A percentile compares a stretch with the other conserved stretches of the same genome.
These are phyloP conservation scores for Pollicipes pollicipes DNA, from an alignment of 1,140 invertebrate genomes.

Conservation along the genomic window DNA sequence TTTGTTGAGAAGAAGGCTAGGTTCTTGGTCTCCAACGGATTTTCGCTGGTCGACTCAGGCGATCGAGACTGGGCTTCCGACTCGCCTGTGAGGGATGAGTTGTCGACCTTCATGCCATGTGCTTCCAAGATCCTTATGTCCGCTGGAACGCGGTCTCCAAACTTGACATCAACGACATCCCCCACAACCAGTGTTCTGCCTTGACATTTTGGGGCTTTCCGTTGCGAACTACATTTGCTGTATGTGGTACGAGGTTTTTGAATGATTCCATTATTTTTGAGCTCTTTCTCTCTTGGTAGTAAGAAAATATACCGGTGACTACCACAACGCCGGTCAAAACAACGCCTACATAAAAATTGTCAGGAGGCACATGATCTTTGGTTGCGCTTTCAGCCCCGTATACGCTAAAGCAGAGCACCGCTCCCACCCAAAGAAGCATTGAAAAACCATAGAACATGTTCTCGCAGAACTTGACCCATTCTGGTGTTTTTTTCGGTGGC, in stretches of 20 bases:
- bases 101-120: slow-evolving; percentile 66
- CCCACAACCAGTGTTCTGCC: slow-evolving; percentile 81
- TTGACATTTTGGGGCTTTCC: slow-evolving; percentile 29
- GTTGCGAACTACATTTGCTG: slow-evolving; percentile 14
- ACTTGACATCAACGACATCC: slow-evolving; percentile 86
- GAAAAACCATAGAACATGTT: slow-evolving; percentile 54
- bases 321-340: slow-evolving; percentile 88
- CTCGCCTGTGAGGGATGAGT: slow-evolving; percentile 71
- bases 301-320: slow-evolving; percentile 91
- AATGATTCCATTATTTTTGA: slow-evolving; percentile 91
- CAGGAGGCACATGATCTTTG: too few species aligned
- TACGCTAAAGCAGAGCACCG: slow-evolving; percentile 48
- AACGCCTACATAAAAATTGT: slow-evolving; percentile 73
- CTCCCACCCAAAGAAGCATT: slow-evolving; percentile 55
- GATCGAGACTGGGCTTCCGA: slow-evolving; percentile 85
- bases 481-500: slow-evolving; percentile 39
- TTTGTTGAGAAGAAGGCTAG: slow-evolving; percentile 94
- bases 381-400: too few species aligned
- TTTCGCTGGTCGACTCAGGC: slow-evolving; percentile 81
- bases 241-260: slow-evolving; percentile 78
- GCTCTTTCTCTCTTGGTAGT: slow-evolving; percentile 93
- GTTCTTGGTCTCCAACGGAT: slow-evolving; percentile 91
- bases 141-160: slow-evolving; percentile 84
- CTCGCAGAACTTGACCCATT: slow-evolving; percentile 43
- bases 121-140: slow-evolving; percentile 81